Evolutionary conservation across 2,888 invertebrate species (phyloP).

Genomic region (Cheilosia scutellata): DNA sequence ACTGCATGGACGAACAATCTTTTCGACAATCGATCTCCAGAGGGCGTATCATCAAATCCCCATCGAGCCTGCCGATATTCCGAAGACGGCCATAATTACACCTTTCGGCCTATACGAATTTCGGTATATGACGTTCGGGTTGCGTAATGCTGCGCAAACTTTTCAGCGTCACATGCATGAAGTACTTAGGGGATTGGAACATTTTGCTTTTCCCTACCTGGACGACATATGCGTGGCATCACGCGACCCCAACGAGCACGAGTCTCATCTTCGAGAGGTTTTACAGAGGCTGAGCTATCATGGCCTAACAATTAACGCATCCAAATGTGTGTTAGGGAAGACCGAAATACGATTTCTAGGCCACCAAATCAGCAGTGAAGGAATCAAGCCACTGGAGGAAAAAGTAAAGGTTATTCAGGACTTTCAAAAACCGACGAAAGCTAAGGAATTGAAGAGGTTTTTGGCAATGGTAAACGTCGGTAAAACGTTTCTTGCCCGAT

Average conservation of each 20-base stretch:
- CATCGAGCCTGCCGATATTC: slow-evolving; percentile 77
- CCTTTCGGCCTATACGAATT: slow-evolving; percentile 77
- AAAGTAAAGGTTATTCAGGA: slow-evolving; percentile 61
- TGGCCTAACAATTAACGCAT: slow-evolving; percentile 43
- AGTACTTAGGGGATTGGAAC: slow-evolving; percentile 42
- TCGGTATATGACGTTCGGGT: slow-evolving; percentile 58
- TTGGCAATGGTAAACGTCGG: slow-evolving; percentile 75
- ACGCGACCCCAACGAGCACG: slow-evolving; percentile 23
- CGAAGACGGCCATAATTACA: slow-evolving; percentile 80
- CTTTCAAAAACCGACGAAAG: slow-evolving; percentile 47
- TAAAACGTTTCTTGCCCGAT: slow-evolving; percentile 61
- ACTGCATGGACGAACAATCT: slow-evolving; percentile 8
- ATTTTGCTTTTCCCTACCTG: slow-evolving; percentile 64
- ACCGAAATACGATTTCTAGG: slow-evolving; percentile 45
- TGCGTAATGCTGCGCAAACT: slow-evolving; percentile 68
- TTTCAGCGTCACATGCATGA: slow-evolving; percentile 64
- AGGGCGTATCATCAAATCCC: slow-evolving; percentile 75
- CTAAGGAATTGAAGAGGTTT: slow-evolving; percentile 70
- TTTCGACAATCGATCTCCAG: slow-evolving; percentile 50
- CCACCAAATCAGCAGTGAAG: slow-evolving; percentile 61
- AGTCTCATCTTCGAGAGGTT: slow-evolving; percentile 11
- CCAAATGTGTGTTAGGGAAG: slow-evolving; percentile 32
- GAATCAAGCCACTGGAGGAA: slow-evolving; percentile 60
- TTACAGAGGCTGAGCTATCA: slow-evolving; percentile 7
- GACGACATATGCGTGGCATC: slow-evolving; percentile 67